These are phyloP conservation scores for Odocoileus virginianus DNA, from an alignment of 2,113 vertebrate species.

Conservation along the genomic window DNA sequence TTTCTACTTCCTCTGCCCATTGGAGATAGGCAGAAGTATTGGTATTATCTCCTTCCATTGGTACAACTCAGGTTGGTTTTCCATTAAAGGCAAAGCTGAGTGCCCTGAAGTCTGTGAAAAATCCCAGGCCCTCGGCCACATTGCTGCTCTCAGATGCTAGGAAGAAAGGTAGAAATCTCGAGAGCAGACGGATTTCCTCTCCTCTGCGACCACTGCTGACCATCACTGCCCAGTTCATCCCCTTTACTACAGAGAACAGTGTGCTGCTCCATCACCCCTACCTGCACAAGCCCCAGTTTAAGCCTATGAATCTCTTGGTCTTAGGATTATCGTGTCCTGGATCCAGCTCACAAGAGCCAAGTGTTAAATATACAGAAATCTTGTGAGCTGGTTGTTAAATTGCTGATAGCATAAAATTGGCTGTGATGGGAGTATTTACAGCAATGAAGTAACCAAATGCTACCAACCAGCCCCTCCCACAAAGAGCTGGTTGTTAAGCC, in stretches of 20 bases:
- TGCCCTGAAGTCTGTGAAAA: neutral
- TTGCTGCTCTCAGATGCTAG: neutral
- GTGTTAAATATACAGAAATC: neutral
- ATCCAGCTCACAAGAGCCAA: neutral
- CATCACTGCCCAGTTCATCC: no score
- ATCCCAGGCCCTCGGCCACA: neutral
- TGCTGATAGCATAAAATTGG: neutral
- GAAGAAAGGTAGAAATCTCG: neutral
- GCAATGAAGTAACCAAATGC: neutral
- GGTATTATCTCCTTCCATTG: neutral
- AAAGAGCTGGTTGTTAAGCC: neutral
- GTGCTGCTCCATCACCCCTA: neutral
- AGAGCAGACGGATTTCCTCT: neutral
- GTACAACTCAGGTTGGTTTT: neutral
- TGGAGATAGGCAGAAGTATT: neutral
- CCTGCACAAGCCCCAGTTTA: neutral
- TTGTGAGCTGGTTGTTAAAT: neutral
- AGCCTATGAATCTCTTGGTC: neutral
- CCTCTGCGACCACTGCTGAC: neutral
- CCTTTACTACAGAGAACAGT: no score
- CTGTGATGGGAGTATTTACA: neutral
- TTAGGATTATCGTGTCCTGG: neutral
- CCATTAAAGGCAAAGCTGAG: neutral
- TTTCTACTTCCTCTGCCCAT: neutral
- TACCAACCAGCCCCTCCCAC: neutral